Conservation (phyloP, 1,140 invertebrate species). For the Drosophila eugracilis region DNA sequence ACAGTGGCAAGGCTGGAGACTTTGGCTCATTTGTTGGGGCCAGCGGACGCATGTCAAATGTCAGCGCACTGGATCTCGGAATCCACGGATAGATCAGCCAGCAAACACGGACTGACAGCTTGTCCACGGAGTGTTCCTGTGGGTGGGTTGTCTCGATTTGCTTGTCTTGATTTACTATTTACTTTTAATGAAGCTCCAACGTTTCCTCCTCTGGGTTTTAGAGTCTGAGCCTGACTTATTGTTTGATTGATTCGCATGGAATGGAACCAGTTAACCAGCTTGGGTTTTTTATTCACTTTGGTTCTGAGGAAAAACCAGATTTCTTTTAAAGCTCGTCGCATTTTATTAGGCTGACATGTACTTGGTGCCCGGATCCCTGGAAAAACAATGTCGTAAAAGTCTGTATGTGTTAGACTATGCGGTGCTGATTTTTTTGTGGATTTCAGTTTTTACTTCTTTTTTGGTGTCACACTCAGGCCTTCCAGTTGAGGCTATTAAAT, state of each 20-base stretch:
- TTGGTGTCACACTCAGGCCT: constrained; percentile 4
- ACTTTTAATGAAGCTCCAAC: constrained; percentile 72
- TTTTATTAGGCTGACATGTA: constrained; percentile 62
- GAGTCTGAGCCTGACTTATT: constrained; percentile 58
- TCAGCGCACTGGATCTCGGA: constrained; percentile 36
- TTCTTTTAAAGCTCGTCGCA: constrained; percentile 54
- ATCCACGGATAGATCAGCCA: constrained; percentile 55
- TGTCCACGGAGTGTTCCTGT: constrained; percentile 51
- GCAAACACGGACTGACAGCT: constrained; percentile 53
- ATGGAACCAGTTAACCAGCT: constrained; percentile 21
- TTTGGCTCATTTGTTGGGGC: constrained; percentile 51
- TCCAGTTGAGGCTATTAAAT: constrained; percentile 53
- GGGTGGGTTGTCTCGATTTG: constrained; percentile 50
- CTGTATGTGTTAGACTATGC: constrained; percentile 35
- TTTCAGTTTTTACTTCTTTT: background rate
- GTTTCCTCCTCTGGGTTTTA: too few relatives aligned
- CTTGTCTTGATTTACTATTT: constrained; percentile 49
- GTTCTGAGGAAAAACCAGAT: constrained; percentile 42
- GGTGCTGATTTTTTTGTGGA: background rate
- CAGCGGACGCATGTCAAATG: constrained; percentile 74
- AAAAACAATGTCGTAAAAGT: constrained; percentile 69
- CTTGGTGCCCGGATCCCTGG: constrained; percentile 24
- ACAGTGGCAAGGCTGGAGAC: constrained; percentile 15
- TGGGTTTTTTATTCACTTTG: constrained; percentile 3
- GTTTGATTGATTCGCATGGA: constrained; percentile 60